Evolutionary conservation across 2,888 invertebrate species (phyloP).

Genomic region (Ochlodes sylvanus): DNA sequence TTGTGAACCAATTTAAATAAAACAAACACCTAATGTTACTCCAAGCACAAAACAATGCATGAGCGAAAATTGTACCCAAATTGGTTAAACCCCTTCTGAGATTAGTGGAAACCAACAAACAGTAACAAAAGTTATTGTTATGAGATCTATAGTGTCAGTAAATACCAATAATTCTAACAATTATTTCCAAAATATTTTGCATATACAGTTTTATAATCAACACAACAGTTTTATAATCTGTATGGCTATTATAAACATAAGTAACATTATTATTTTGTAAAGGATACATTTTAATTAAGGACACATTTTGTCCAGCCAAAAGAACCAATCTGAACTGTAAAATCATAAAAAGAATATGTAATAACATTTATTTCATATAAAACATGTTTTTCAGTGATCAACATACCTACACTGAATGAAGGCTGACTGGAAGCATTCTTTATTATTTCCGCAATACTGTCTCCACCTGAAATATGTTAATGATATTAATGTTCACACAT

Average conservation of each 20-base stretch:
- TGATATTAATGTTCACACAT: not conserved
- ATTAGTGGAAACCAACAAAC: too few species aligned
- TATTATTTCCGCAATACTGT: slow-evolving; percentile 62
- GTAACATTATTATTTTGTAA: slow-evolving; percentile 36
- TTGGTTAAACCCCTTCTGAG: too few species aligned
- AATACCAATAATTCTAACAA: too few species aligned
- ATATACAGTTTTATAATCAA: too few species aligned
- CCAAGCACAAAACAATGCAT: too few species aligned
- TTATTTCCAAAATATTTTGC: too few species aligned
- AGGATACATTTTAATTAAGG: slow-evolving; percentile 57
- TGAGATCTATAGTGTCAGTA: too few species aligned
- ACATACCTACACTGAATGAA: slow-evolving; percentile 67
- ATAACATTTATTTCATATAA: not conserved
- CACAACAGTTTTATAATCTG: too few species aligned
- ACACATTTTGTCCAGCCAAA: slow-evolving; percentile 50
- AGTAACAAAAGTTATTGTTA: too few species aligned
- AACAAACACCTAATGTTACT: too few species aligned
- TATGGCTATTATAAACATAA: not conserved
- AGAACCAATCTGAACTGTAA: slow-evolving; percentile 40
- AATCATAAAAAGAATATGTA: slow-evolving; percentile 10
- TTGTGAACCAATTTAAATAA: too few species aligned
- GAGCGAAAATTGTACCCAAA: too few species aligned
- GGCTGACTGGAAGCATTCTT: slow-evolving; percentile 58
- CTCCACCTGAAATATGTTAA: slow-evolving; percentile 55
- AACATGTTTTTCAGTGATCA: not conserved